phyloP scores from a whole-genome alignment of 2,113 vertebrate genomes.

The Prietella phreatophila region DNA sequence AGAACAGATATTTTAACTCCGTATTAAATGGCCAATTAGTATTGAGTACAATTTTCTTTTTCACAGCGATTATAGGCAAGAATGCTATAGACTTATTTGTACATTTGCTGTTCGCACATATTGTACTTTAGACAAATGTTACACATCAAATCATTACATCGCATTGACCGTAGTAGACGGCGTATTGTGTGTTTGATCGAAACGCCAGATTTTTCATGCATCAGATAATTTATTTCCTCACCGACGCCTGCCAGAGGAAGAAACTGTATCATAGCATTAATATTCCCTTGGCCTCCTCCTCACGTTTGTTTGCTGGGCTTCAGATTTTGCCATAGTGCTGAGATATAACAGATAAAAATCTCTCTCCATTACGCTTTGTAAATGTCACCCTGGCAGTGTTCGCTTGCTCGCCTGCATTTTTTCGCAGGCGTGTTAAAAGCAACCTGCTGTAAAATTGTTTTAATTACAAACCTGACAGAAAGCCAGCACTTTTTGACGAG shows the following conservation, averaged over 20 bases:
- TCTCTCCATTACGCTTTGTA: slow-evolving; percentile 50
- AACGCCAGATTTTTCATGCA: background rate
- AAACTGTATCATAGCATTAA: slow-evolving; percentile 2
- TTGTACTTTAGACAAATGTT: background rate
- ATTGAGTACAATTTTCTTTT: background rate
- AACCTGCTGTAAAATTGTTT: slow-evolving; percentile 59
- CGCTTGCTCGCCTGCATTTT: slow-evolving; percentile 41
- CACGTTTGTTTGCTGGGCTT: slow-evolving; percentile 16
- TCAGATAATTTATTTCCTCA: background rate
- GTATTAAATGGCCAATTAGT: slow-evolving; percentile 26
- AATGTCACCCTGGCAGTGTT: slow-evolving; percentile 48
- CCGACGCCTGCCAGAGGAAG: background rate
- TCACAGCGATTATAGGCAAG: background rate
- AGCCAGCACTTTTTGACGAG: slow-evolving; percentile 40
- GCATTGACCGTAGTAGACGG: background rate
- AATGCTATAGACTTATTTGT: background rate
- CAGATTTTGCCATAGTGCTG: slow-evolving; percentile 11
- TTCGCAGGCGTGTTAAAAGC: slow-evolving; percentile 53
- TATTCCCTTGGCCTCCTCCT: background rate
- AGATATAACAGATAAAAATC: slow-evolving; percentile 43
- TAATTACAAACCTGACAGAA: slow-evolving; percentile 61
- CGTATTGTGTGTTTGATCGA: background rate
- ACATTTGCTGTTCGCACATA: background rate
- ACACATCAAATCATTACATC: background rate
- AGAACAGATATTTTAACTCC: background rate